Conservation (phyloP, 1,140 invertebrate species). For the Diprion similis region DNA sequence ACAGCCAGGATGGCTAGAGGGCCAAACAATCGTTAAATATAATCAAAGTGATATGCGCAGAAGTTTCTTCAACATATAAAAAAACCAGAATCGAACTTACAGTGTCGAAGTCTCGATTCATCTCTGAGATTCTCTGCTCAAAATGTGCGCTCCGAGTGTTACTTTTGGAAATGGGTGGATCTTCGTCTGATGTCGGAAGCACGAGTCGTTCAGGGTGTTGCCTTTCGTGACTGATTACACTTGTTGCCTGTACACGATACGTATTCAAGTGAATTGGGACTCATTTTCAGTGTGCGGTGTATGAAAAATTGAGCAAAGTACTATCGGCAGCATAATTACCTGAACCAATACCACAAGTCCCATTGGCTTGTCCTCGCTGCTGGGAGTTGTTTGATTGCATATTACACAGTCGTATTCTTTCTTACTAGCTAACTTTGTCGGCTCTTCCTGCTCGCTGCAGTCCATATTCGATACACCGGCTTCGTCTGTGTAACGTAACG, state of each 20-base stretch:
- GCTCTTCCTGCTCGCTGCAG: slow-evolving; percentile 69
- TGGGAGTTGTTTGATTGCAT: slow-evolving; percentile 88
- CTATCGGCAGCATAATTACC: slow-evolving; percentile 55
- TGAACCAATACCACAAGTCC: slow-evolving; percentile 90
- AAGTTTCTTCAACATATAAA: slow-evolving; percentile 24
- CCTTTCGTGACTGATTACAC: slow-evolving; percentile 79
- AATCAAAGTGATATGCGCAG: slow-evolving; percentile 14
- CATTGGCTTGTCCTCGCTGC: slow-evolving; percentile 85
- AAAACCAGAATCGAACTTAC: slow-evolving; percentile 55
- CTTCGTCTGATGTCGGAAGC: slow-evolving; percentile 74
- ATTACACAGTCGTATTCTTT: slow-evolving; percentile 95
- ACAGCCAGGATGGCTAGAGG: slow-evolving; percentile 78
- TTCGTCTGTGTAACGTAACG: slow-evolving; percentile 54
- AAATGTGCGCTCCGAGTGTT: slow-evolving; percentile 72
- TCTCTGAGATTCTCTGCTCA: slow-evolving; percentile 72
- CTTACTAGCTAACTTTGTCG: slow-evolving; percentile 62
- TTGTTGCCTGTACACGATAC: slow-evolving; percentile 70
- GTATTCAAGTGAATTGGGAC: neutral
- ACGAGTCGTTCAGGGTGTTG: slow-evolving; percentile 66
- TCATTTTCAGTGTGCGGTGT: neutral
- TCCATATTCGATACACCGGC: slow-evolving; percentile 68
- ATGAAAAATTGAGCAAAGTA: slow-evolving; percentile 13
- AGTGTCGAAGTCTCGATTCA: slow-evolving; percentile 77
- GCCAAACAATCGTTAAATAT: slow-evolving; percentile 18
- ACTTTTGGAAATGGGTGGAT: slow-evolving; percentile 60